Evolutionary conservation across 2,113 vertebrate species (phyloP).

Genomic region (Passer domesticus): DNA sequence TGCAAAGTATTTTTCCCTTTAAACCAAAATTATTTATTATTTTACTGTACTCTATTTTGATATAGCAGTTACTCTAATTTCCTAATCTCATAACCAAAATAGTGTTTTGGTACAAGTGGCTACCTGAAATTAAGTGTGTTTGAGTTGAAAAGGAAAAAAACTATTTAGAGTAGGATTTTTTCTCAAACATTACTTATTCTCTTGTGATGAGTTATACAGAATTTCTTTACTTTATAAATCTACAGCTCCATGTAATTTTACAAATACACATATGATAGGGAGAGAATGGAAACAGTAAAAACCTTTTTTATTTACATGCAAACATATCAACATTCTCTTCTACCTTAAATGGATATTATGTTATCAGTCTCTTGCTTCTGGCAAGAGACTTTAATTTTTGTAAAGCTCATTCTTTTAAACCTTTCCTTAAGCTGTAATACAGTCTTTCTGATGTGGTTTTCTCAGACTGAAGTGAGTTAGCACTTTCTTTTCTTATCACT

Average conservation of each 20-base stretch:
- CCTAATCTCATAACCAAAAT: constrained; percentile 7
- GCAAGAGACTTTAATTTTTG: not conserved
- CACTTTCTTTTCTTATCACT: not conserved
- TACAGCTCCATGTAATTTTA: not conserved
- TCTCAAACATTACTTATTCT: not conserved
- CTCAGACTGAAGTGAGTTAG: not conserved
- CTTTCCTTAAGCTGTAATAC: not conserved
- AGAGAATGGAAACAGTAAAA: not conserved
- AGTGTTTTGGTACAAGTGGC: not conserved
- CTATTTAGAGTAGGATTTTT: not conserved
- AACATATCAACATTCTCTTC: not conserved
- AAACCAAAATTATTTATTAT: constrained; percentile 85
- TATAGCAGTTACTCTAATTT: constrained; percentile 31
- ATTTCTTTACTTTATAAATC: constrained; percentile 13
- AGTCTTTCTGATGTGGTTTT: not conserved
- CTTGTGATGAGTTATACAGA: not conserved
- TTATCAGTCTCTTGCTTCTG: not conserved
- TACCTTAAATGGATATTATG: not conserved
- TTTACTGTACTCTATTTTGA: constrained; percentile 33
- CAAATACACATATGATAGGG: not conserved
- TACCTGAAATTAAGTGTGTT: constrained; percentile 1
- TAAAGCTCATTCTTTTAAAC: not conserved
- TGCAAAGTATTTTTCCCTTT: constrained; percentile 84
- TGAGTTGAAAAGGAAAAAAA: not conserved
- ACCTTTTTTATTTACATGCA: not conserved